Conservation (phyloP, 2,113 vertebrate genomes). For the Cyphomyrus plagiostoma region DNA sequence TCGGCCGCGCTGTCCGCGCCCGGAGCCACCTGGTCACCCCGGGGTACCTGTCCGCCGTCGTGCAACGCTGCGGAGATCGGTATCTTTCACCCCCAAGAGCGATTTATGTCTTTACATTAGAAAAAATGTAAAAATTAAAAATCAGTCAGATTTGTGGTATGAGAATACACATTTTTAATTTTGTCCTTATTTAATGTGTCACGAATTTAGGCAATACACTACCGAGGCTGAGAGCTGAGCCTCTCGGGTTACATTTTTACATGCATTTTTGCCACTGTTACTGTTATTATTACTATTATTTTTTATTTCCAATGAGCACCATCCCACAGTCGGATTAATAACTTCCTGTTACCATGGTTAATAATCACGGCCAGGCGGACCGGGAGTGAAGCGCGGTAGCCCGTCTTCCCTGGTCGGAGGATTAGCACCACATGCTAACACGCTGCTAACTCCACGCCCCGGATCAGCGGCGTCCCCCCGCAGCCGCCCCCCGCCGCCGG, state of each 20-base stretch:
- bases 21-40: background rate
- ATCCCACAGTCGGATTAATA: background rate
- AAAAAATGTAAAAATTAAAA: background rate
- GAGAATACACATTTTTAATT: background rate
- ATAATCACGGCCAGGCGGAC: background rate
- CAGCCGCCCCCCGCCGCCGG: slow-evolving; percentile 39
- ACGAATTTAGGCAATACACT: background rate
- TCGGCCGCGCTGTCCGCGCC: background rate
- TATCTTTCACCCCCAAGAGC: background rate
- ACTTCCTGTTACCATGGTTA: background rate
- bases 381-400: background rate
- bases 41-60: background rate
- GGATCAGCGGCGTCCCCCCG: background rate
- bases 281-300: background rate
- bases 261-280: background rate
- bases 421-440: background rate
- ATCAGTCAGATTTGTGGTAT: background rate
- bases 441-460: background rate
- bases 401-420: background rate
- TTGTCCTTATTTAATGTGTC: background rate
- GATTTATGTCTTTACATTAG: background rate
- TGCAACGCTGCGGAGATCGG: background rate
- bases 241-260: background rate
- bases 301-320: background rate
- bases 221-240: background rate